Evolutionary conservation across 2,113 vertebrate genomes (phyloP).

Genomic region (Phoenicopterus ruber): DNA sequence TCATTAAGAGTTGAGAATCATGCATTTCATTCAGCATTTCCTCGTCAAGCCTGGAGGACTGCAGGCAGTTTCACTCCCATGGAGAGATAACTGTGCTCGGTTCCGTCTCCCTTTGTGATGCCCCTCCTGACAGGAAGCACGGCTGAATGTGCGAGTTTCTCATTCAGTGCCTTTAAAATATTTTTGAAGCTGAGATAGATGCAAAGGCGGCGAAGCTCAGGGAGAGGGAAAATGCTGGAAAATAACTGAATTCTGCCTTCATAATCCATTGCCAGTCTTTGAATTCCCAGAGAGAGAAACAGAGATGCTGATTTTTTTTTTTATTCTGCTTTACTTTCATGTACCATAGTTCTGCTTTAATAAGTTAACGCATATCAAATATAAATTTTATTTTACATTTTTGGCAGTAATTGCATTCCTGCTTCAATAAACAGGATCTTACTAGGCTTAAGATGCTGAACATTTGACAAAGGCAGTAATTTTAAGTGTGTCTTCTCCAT

Average conservation of each 20-base stretch:
- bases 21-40: not conserved
- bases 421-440: not conserved
- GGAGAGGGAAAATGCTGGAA: not conserved
- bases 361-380: not conserved
- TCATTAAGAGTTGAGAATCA: not conserved
- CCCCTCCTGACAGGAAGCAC: not conserved
- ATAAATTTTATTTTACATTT: not conserved
- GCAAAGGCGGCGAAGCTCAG: not conserved
- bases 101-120: not conserved
- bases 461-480: not conserved
- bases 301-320: not conserved
- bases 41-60: not conserved
- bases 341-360: not conserved
- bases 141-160: not conserved
- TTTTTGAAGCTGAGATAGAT: not conserved
- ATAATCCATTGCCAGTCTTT: not conserved
- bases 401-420: not conserved
- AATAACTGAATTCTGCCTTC: not conserved
- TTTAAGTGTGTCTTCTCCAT: not conserved
- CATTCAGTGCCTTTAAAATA: not conserved
- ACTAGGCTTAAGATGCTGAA: not conserved
- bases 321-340: not conserved
- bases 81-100: not conserved
- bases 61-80: not conserved
- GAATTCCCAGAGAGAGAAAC: not conserved